phyloP scores from a whole-genome alignment of 2,113 vertebrate genomes.

The Ivindomyrus marchei region DNA sequence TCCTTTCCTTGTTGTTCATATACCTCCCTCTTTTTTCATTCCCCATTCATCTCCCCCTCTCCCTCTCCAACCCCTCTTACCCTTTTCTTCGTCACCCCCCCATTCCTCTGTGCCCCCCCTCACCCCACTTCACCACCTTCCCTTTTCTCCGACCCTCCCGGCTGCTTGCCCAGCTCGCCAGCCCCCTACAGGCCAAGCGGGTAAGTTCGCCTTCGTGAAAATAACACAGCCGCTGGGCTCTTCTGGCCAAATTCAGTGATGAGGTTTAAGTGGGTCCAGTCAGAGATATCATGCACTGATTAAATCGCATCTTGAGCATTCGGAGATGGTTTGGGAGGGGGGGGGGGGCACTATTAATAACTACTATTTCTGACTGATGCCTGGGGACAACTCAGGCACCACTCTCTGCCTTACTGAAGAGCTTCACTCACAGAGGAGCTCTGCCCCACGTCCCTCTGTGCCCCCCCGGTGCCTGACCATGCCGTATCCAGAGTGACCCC shows the following conservation, averaged over 20 bases:
- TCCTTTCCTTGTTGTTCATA: neutral
- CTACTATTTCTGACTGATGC: conserved; percentile 88
- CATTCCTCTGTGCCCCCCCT: conserved; percentile 25
- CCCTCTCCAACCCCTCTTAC: neutral
- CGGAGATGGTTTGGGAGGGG: conserved; percentile 66
- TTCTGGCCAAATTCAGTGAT: conserved; percentile 88
- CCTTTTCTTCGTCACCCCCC: conserved; percentile 2
- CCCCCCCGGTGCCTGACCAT: neutral
- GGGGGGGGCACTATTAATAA: conserved; percentile 73
- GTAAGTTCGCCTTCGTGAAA: conserved; percentile 69
- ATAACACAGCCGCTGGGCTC: conserved; percentile 73
- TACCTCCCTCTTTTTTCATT: neutral
- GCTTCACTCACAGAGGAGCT: neutral
- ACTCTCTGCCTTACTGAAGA: conserved; percentile 36
- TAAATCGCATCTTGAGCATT: conserved; percentile 87
- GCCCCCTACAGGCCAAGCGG: conserved; percentile 50
- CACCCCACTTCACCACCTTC: neutral
- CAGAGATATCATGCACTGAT: conserved; percentile 93
- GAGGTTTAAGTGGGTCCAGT: conserved; percentile 90
- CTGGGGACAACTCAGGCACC: conserved; percentile 74
- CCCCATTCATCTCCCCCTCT: neutral
- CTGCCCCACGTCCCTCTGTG: neutral
- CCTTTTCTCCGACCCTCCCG: conserved; percentile 15
- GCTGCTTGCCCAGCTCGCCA: neutral
- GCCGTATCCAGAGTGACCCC: neutral